These are phyloP conservation scores for Apogon hyalosoma DNA, from an alignment of 2,797 vertebrate species.

Conservation along the genomic window DNA sequence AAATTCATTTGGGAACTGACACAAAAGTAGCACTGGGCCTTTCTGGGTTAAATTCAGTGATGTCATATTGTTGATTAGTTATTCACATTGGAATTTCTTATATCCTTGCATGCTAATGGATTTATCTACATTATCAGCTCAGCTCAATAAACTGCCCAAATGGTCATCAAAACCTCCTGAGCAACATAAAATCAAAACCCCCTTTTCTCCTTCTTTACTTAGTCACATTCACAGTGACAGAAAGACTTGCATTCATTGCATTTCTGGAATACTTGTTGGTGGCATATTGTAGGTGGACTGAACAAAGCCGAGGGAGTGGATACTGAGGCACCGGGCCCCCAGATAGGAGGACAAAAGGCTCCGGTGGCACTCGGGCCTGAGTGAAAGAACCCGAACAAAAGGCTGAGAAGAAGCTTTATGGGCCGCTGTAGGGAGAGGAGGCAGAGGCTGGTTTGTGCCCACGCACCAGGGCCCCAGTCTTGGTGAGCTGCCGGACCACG, in stretches of 20 bases:
- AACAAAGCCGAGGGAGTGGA: constrained; percentile 77
- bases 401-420: constrained; percentile 70
- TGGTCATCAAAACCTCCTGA: constrained; percentile 43
- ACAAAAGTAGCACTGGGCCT: too few species aligned
- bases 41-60: neutral
- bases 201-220: constrained; percentile 62
- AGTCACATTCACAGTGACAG: constrained; percentile 65
- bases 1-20: too few species aligned
- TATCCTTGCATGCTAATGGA: constrained; percentile 22
- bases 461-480: constrained; percentile 53
- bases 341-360: constrained; percentile 64
- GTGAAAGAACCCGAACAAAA: constrained; percentile 78
- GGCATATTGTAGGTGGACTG: constrained; percentile 75
- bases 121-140: constrained; percentile 30
- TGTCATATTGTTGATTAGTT: neutral
- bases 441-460: constrained; percentile 57
- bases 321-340: constrained; percentile 68
- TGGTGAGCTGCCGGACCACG: constrained; percentile 68
- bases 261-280: constrained; percentile 81
- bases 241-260: constrained; percentile 74
- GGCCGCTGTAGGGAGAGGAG: constrained; percentile 43
- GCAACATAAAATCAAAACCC: constrained; percentile 50
- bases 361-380: constrained; percentile 51
- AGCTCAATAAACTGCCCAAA: constrained; percentile 47
- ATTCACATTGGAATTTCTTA: neutral